Evolutionary conservation across 2,113 vertebrate genomes (phyloP).

Genomic region (Poeciliopsis occidentalis): DNA sequence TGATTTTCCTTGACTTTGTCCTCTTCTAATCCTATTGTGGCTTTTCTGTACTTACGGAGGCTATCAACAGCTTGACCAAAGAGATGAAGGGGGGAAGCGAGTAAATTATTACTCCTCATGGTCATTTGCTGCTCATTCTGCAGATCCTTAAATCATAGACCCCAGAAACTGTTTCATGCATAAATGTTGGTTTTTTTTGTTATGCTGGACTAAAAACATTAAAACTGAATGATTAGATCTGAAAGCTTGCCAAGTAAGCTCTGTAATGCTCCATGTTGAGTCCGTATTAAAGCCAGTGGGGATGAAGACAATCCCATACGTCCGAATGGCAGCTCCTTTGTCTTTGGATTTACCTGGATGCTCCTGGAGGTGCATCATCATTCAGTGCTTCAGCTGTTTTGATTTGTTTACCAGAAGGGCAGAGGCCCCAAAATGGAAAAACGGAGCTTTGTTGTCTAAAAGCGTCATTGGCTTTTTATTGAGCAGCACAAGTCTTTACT

Average conservation of each 20-base stretch:
- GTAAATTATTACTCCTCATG: not conserved
- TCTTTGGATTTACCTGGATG: not conserved
- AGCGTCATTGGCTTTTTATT: not conserved
- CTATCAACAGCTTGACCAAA: not conserved
- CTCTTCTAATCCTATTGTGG: conserved; percentile 15
- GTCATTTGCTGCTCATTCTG: not conserved
- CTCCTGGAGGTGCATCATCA: not conserved
- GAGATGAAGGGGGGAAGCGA: not conserved
- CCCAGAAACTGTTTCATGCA: not conserved
- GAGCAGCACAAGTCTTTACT: not conserved
- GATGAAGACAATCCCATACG: not conserved
- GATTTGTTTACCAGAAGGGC: not conserved
- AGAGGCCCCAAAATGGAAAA: not conserved
- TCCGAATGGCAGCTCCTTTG: not conserved
- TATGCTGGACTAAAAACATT: not conserved
- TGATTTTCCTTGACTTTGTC: conserved; percentile 16
- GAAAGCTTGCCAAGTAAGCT: not conserved
- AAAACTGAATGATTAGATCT: not conserved
- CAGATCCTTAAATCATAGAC: not conserved
- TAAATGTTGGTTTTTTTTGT: not conserved
- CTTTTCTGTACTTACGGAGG: not conserved
- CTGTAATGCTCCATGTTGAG: not conserved
- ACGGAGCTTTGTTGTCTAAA: not conserved
- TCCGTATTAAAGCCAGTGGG: not conserved
- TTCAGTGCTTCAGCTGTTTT: not conserved